Conservation (phyloP, 2,113 vertebrate genomes). For the Sialia sialis region DNA sequence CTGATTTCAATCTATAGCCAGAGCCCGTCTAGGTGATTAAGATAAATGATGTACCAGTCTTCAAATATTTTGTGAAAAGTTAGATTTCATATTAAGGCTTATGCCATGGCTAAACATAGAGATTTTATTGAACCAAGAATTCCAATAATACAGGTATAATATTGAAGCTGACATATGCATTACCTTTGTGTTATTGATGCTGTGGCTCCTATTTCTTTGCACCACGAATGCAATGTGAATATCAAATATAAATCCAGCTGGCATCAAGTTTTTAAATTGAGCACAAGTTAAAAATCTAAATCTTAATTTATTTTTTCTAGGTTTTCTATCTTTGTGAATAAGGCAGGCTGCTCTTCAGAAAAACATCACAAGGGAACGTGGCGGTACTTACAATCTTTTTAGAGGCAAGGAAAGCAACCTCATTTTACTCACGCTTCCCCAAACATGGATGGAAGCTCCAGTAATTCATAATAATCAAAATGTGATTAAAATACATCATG, state of each 20-base stretch:
- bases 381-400: neutral
- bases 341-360: slow-evolving; percentile 11
- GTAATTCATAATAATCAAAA: neutral
- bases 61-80: neutral
- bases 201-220: slow-evolving; percentile 45
- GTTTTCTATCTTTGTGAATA: slow-evolving; percentile 9
- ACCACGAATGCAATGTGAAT: slow-evolving; percentile 1
- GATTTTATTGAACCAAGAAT: slow-evolving; percentile 37
- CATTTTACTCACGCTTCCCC: neutral
- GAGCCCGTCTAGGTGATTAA: neutral
- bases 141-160: neutral
- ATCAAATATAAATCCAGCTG: slow-evolving; percentile 27
- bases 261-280: slow-evolving; percentile 18
- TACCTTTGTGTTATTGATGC: slow-evolving; percentile 47
- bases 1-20: neutral
- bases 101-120: neutral
- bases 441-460: neutral
- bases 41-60: neutral
- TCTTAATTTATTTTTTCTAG: slow-evolving; percentile 35
- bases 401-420: neutral
- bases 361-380: neutral
- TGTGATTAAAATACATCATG: neutral
- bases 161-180: slow-evolving; percentile 37
- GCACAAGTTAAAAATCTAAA: slow-evolving; percentile 25
- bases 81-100: neutral